phyloP scores from a whole-genome alignment of 2,888 invertebrate genomes.

The Epiblema foenella region DNA sequence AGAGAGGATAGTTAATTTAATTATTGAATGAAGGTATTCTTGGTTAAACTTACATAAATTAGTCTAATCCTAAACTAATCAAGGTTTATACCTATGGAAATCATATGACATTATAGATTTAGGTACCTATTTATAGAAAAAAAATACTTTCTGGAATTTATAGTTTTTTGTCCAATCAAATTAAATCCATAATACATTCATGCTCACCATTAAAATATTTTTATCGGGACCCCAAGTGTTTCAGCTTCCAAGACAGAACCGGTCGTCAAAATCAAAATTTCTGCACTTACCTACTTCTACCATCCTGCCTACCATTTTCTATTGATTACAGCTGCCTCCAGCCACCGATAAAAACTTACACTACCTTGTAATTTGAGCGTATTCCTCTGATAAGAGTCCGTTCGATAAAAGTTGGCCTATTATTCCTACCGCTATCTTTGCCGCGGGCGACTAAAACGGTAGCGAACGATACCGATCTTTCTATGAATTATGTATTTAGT shows the following conservation, averaged over 20 bases:
- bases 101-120: no score
- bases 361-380: constrained; percentile 46
- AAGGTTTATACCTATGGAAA: no score
- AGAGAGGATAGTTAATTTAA: no score
- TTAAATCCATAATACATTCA: no score
- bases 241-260: neutral
- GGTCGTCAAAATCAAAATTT: constrained; percentile 1
- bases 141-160: no score
- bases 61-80: no score
- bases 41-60: no score
- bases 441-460: constrained; percentile 54
- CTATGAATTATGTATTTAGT: constrained; percentile 79
- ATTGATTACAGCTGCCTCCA: constrained; percentile 67
- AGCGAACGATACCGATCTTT: constrained; percentile 53
- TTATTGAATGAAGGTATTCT: no score
- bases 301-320: constrained; percentile 53
- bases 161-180: no score
- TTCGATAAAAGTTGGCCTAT: constrained; percentile 76
- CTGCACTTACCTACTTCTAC: constrained; percentile 18
- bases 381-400: constrained; percentile 35
- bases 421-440: constrained; percentile 64
- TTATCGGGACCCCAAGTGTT: neutral
- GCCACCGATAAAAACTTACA: constrained; percentile 73
- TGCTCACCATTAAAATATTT: no score
- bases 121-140: no score